Conservation (phyloP, 2,113 vertebrate species). For the Mesocricetus auratus region DNA sequence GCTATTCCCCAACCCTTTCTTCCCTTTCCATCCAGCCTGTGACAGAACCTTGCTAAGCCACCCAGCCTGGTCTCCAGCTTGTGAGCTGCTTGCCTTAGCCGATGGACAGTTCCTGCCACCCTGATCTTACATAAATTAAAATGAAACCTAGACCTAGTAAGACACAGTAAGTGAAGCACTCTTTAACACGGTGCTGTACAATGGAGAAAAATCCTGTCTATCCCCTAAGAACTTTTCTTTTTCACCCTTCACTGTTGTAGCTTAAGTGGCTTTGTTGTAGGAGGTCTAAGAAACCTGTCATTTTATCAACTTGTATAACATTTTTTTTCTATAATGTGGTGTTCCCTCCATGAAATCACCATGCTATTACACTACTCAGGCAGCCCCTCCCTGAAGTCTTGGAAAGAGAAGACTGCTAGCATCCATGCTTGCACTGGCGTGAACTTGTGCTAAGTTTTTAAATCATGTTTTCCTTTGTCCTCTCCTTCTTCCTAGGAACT, state of each 20-base stretch:
- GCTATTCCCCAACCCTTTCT: neutral
- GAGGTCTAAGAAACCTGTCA: neutral
- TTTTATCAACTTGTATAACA: neutral
- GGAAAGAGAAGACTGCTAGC: neutral
- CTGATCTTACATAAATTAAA: constrained; percentile 31
- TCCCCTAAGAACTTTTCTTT: neutral
- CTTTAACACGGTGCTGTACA: neutral
- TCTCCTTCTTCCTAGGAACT: neutral
- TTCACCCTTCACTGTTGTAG: neutral
- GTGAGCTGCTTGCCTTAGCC: neutral
- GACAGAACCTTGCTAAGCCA: neutral
- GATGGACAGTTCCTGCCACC: neutral
- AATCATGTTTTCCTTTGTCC: neutral
- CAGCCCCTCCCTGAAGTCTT: neutral
- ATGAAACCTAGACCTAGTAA: neutral
- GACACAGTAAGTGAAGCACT: neutral
- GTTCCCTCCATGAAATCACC: constrained; percentile 13
- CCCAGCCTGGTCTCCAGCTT: neutral
- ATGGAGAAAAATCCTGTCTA: neutral
- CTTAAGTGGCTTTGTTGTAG: neutral
- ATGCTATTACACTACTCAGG: neutral
- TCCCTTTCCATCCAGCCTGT: neutral
- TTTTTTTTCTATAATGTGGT: neutral
- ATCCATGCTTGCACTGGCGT: neutral
- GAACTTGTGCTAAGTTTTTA: neutral